Evolutionary conservation across 2,888 invertebrate species (phyloP), one percentile per base, ranked within the genome.

Genomic region (Drosophila rellima): DNA sequence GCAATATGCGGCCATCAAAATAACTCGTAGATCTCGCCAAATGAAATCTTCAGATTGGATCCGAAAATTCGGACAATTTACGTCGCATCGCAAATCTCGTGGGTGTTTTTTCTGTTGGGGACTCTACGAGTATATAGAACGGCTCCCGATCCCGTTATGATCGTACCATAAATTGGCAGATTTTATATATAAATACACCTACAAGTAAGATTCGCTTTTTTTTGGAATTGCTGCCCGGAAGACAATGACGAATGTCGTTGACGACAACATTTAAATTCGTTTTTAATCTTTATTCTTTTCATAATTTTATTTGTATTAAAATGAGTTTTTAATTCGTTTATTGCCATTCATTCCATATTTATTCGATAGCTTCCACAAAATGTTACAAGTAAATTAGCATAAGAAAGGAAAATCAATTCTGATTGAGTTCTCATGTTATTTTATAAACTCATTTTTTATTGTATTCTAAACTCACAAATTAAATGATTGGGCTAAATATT

Each of bases 191-290:
- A 6, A 7, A 54, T 18, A 17, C 26, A 37, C 18, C 18, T 31
- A 18, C 29, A 15, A 44, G 44, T 44, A 26, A 10, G 45, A 45
- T 47, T 47, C 17, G 3, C 18, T 15, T 44, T 56, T 44, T 56
- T 11, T 56, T 56, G 33, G 44, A 23, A 23, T 23, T 35, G 33
- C 33, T 33, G 33, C 23, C 23, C 42, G 54, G 31, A 45, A 56
- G 63, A 76, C 81, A 80, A 80, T 79, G 80, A 86, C 83, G 76
- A 79, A 72, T 82, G 69, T 62, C 50, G 50, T 29, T 57, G 60
- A 52, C 50, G 57, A 50, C 54, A 52, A 61, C 54, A 51, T 59
- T 55, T 39, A 59, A 61, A 72, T 65, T 55, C 39, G 35, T 15
- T 42, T 40, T 52, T 40, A 48, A 48, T 79, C 42, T 62, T 45